Conservation (phyloP, 1,140 invertebrate species). For the Nasonia vitripennis region DNA sequence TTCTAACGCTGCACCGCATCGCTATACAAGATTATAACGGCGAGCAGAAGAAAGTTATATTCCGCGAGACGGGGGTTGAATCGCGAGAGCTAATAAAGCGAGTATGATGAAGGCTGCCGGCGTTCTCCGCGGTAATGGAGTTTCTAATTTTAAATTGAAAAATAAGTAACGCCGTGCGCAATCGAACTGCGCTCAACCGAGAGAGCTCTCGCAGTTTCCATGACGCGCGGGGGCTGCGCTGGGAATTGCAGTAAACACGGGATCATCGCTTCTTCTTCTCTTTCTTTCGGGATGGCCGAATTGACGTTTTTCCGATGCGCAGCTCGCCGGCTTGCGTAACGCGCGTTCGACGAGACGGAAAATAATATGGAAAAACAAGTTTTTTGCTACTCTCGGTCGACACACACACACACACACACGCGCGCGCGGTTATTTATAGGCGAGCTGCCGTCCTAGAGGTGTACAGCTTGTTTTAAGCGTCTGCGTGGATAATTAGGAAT, state of each 20-base stretch:
- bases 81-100: constrained; percentile 20
- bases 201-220: not conserved
- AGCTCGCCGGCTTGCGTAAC: not conserved
- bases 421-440: constrained; percentile 2
- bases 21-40: too few species aligned
- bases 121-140: constrained; percentile 49
- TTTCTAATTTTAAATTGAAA: constrained; percentile 58
- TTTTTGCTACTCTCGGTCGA: not conserved
- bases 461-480: not conserved
- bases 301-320: not conserved
- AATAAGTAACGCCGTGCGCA: not conserved
- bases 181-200: not conserved
- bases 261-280: not conserved
- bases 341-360: not conserved
- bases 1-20: too few species aligned
- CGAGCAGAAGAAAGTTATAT: not conserved
- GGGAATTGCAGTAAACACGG: not conserved
- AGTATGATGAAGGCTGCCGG: not conserved
- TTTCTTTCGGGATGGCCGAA: not conserved
- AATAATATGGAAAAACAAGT: constrained; percentile 25
- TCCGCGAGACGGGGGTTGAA: too few species aligned
- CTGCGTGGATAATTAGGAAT: not conserved
- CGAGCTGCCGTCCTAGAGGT: not conserved
- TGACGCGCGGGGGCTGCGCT: not conserved
- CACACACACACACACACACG: not conserved